A percentile compares a stretch with the other conserved stretches of the same genome.
phyloP scores from a whole-genome alignment of 2,888 invertebrate genomes.

The Macaria notata region DNA sequence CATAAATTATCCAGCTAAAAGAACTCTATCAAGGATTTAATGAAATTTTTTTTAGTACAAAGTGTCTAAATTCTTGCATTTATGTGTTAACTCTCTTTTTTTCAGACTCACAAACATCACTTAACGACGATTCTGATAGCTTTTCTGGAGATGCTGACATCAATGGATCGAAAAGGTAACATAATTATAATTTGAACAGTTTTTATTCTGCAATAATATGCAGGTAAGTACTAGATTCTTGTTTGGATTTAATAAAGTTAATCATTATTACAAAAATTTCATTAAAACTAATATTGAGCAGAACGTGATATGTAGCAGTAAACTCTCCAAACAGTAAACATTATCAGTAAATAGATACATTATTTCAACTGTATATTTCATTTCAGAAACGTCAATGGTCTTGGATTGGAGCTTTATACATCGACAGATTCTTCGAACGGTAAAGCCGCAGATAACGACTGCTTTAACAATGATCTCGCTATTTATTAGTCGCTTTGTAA shows the following conservation, averaged over 20 bases:
- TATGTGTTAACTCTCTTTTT: constrained; percentile 19
- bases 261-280: no score
- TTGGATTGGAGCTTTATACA: constrained; percentile 50
- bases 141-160: constrained; percentile 62
- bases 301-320: no score
- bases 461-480: constrained; percentile 54
- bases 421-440: constrained; percentile 54
- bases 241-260: no score
- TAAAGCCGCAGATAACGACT: constrained; percentile 57
- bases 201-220: no score
- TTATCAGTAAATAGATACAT: no score
- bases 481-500: constrained; percentile 37
- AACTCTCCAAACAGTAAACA: not conserved
- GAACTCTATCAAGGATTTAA: no score
- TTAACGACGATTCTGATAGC: constrained; percentile 79
- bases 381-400: constrained; percentile 59
- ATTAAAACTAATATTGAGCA: no score
- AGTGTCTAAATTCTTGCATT: no score
- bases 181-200: not conserved
- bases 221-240: no score
- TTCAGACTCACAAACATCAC: constrained; percentile 79
- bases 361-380: not conserved
- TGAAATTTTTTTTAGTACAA: no score
- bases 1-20: no score
- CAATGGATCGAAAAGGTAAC: constrained; percentile 31